A percentile compares a stretch with the other conserved stretches of the same genome.
Evolutionary conservation across 2,113 vertebrate genomes (phyloP).

Genomic region (Sterrhoptilus dennistouni): DNA sequence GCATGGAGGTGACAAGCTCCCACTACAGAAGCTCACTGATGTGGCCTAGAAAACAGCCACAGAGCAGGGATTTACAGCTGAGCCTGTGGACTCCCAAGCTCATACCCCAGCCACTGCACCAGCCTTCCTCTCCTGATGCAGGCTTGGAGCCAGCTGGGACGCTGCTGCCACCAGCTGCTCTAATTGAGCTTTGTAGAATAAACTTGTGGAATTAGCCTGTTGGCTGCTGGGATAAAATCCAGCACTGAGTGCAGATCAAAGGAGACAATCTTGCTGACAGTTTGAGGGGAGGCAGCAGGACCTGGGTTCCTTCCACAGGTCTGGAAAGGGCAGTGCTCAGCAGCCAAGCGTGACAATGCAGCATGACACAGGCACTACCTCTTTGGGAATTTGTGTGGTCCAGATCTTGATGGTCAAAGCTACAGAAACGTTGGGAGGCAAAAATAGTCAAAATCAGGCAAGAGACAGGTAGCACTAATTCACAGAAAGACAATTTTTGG

Average conservation of each 20-base stretch:
- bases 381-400: rapidly evolving
- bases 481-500: neutral
- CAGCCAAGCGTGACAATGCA: neutral
- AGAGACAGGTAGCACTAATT: neutral
- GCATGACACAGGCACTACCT: neutral
- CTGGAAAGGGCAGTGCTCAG: neutral
- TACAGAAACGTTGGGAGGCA: neutral
- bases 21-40: neutral
- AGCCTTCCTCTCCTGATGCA: neutral
- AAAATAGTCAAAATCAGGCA: neutral
- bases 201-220: constrained; percentile 61
- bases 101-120: constrained; percentile 4
- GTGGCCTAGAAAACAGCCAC: neutral
- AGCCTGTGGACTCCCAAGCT: neutral
- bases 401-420: neutral
- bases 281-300: neutral
- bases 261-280: neutral
- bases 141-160: constrained; percentile 9
- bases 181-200: constrained; percentile 58
- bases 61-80: neutral
- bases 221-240: constrained; percentile 59
- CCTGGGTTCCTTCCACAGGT: neutral
- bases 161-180: constrained; percentile 36
- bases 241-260: constrained; percentile 32
- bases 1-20: neutral